Percentiles rank a stretch among this genome's conserved stretches.
Conservation (phyloP, 2,888 invertebrate species). For the Lithodes maja region DNA sequence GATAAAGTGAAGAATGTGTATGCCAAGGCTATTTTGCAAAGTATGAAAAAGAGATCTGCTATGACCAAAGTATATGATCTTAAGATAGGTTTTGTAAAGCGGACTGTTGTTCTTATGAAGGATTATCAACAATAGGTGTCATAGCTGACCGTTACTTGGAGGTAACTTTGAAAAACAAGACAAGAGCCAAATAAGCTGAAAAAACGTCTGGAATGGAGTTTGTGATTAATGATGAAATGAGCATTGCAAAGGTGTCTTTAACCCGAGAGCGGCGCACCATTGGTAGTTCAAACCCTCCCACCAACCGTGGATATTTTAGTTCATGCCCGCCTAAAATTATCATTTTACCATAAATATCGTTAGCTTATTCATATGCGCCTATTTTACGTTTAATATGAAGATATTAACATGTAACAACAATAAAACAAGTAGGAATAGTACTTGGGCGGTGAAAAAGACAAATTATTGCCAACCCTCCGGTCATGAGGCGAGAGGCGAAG, state of each 20-base stretch:
- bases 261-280: background rate
- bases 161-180: background rate
- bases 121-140: background rate
- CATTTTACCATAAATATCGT: too few species aligned
- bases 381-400: too few species aligned
- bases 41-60: background rate
- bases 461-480: too few species aligned
- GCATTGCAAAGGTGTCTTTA: background rate
- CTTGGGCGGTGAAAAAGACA: too few species aligned
- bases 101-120: background rate
- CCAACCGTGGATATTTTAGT: too few species aligned
- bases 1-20: background rate
- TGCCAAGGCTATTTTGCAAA: background rate
- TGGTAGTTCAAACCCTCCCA: too few species aligned
- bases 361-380: too few species aligned
- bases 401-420: too few species aligned
- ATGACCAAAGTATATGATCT: background rate
- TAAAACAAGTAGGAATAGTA: too few species aligned
- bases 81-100: background rate
- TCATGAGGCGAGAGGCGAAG: too few species aligned
- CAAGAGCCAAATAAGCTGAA: background rate
- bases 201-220: background rate
- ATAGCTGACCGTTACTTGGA: background rate
- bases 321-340: too few species aligned
- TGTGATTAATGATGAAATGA: background rate